These are phyloP conservation scores for Lineus longissimus DNA, from an alignment of 1,140 invertebrate species.

Conservation along the genomic window DNA sequence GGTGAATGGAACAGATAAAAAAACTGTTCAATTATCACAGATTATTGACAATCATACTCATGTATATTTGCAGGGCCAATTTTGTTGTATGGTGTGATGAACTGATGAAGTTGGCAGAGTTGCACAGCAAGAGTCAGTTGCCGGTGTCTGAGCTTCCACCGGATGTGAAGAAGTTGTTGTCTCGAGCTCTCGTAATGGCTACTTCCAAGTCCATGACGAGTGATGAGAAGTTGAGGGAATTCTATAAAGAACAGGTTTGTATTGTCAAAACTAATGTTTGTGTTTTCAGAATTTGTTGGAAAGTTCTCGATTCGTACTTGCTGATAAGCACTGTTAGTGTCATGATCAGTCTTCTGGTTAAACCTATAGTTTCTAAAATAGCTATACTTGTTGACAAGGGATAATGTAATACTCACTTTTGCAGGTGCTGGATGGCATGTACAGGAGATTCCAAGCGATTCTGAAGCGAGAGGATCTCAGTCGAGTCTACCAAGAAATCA, in stretches of 20 bases:
- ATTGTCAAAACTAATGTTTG: neutral
- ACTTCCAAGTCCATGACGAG: constrained; percentile 34
- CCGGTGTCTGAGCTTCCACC: constrained; percentile 47
- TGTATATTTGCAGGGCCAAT: constrained; percentile 30
- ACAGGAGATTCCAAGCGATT: constrained; percentile 60
- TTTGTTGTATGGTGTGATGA: constrained; percentile 46
- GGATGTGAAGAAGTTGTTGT: constrained; percentile 43
- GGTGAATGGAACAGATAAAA: too few relatives aligned
- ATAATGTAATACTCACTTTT: neutral
- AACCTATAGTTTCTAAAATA: too few relatives aligned
- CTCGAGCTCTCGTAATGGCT: constrained; percentile 53
- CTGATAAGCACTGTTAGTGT: too few relatives aligned
- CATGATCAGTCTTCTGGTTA: too few relatives aligned
- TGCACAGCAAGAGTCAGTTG: constrained; percentile 40
- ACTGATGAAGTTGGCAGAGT: constrained; percentile 47
- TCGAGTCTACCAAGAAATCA: constrained; percentile 60
- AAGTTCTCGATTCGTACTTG: too few relatives aligned
- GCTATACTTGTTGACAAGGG: too few relatives aligned
- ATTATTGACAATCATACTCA: too few relatives aligned
- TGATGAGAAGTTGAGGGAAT: neutral
- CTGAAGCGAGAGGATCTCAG: constrained; percentile 60
- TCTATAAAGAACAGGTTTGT: neutral
- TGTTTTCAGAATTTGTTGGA: too few relatives aligned
- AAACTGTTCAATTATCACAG: too few relatives aligned
- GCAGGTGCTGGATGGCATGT: constrained; percentile 62